Evolutionary conservation across 1,140 invertebrate species (phyloP).

Genomic region (Medauroidea extradentata): DNA sequence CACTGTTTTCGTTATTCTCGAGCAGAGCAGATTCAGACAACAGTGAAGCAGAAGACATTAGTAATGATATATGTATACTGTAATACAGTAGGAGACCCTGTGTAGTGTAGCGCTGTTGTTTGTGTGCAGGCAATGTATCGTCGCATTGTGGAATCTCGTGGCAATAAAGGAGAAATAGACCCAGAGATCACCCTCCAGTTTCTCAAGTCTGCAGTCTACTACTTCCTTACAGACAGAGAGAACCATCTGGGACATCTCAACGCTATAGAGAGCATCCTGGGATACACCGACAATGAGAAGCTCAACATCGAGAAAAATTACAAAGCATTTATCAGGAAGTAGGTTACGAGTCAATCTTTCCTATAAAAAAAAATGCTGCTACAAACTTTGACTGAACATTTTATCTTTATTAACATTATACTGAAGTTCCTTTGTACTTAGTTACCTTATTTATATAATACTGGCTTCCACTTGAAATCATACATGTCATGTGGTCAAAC

Average conservation of each 20-base stretch:
- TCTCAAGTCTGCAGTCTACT: slow-evolving; percentile 84
- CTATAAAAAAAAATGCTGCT: too few relatives aligned
- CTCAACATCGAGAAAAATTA: slow-evolving; percentile 60
- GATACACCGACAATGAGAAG: slow-evolving; percentile 70
- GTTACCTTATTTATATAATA: too few relatives aligned
- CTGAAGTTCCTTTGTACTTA: too few relatives aligned
- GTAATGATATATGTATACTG: too few relatives aligned
- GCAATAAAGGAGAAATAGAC: slow-evolving; percentile 55
- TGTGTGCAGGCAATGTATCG: slow-evolving; percentile 73
- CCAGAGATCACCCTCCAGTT: slow-evolving; percentile 83
- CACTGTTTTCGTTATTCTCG: too few relatives aligned
- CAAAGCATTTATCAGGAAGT: slow-evolving; percentile 5
- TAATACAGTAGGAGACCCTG: too few relatives aligned
- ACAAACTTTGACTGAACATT: too few relatives aligned
- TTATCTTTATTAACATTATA: too few relatives aligned
- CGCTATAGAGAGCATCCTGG: slow-evolving; percentile 82
- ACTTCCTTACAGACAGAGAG: slow-evolving; percentile 81
- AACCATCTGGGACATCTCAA: slow-evolving; percentile 77
- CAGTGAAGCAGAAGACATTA: not conserved
- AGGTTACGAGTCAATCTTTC: not conserved
- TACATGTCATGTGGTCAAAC: too few relatives aligned
- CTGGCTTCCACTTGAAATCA: too few relatives aligned
- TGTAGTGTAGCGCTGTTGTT: too few relatives aligned
- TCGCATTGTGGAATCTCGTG: slow-evolving; percentile 68
- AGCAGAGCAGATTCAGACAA: not conserved